Percentiles rank a stretch among this genome's conserved stretches.
Evolutionary conservation across 2,888 invertebrate genomes (phyloP).

Genomic region (Habrosyne pyritoides): DNA sequence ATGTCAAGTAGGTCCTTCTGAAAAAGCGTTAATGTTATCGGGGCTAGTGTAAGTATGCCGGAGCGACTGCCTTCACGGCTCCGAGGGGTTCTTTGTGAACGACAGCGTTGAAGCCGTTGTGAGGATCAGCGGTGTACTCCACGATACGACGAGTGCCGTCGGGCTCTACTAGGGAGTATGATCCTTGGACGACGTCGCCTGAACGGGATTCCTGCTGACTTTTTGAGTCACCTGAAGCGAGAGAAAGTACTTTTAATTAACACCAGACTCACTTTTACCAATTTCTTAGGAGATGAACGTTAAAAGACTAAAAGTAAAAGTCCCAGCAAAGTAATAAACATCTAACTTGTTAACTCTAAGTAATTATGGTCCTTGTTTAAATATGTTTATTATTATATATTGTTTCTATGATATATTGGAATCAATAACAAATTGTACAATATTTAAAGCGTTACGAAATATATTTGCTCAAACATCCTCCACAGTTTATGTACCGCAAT

Average conservation of each 20-base stretch:
- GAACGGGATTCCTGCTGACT: conserved; percentile 81
- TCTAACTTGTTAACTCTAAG: too few relatives aligned
- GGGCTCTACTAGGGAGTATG: conserved; percentile 85
- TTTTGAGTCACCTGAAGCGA: conserved; percentile 71
- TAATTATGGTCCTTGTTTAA: neutral
- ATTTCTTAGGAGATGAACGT: too few relatives aligned
- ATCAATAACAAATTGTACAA: too few relatives aligned
- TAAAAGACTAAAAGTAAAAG: too few relatives aligned
- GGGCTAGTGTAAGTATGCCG: conserved; percentile 60
- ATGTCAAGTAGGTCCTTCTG: conserved; percentile 32
- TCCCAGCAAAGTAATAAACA: too few relatives aligned
- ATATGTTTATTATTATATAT: neutral
- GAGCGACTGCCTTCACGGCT: conserved; percentile 70
- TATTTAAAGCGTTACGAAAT: neutral
- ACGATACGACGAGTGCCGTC: conserved; percentile 86
- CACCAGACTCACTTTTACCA: neutral
- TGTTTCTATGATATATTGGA: too few relatives aligned
- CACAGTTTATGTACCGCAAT: neutral
- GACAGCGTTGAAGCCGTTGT: conserved; percentile 86
- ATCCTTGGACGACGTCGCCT: conserved; percentile 86
- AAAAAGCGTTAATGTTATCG: conserved; percentile 19
- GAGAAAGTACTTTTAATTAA: neutral
- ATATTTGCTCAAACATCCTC: neutral
- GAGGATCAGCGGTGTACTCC: conserved; percentile 86
- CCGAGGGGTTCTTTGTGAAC: conserved; percentile 85